Conservation (phyloP, 2,888 invertebrate genomes). For the Chesias legatella region DNA sequence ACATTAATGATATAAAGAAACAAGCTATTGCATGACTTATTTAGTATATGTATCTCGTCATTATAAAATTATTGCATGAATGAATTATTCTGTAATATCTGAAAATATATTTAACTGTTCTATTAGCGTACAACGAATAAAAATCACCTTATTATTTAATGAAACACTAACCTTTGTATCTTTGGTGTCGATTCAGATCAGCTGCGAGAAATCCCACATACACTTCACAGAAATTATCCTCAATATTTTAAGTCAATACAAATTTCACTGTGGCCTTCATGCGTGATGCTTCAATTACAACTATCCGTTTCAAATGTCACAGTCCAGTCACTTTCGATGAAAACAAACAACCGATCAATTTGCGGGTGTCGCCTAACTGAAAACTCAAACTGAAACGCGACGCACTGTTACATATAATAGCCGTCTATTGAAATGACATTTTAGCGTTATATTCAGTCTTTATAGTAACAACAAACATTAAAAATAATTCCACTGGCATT, state of each 20-base stretch:
- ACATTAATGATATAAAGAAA: too few relatives aligned
- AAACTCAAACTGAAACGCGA: conserved; percentile 61
- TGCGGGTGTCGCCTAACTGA: conserved; percentile 57
- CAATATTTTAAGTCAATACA: conserved; percentile 47
- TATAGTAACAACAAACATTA: conserved; percentile 25
- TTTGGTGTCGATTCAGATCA: conserved; percentile 57
- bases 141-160: conserved; percentile 10
- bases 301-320: conserved; percentile 70
- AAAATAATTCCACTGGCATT: conserved; percentile 43
- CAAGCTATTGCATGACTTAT: too few relatives aligned
- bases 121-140: too few relatives aligned
- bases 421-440: conserved; percentile 39
- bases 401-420: conserved; percentile 45
- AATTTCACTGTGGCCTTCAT: conserved; percentile 51
- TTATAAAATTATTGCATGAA: too few relatives aligned
- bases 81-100: too few relatives aligned
- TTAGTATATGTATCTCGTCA: too few relatives aligned
- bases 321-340: conserved; percentile 66
- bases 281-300: conserved; percentile 51
- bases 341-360: conserved; percentile 58
- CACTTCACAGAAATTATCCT: conserved; percentile 58
- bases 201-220: conserved; percentile 61
- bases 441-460: conserved; percentile 26
- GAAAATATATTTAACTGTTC: too few relatives aligned
- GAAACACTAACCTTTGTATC: conserved; percentile 63